Evolutionary conservation across 1,140 invertebrate genomes (phyloP).

Genomic region (Papilio helenus): DNA sequence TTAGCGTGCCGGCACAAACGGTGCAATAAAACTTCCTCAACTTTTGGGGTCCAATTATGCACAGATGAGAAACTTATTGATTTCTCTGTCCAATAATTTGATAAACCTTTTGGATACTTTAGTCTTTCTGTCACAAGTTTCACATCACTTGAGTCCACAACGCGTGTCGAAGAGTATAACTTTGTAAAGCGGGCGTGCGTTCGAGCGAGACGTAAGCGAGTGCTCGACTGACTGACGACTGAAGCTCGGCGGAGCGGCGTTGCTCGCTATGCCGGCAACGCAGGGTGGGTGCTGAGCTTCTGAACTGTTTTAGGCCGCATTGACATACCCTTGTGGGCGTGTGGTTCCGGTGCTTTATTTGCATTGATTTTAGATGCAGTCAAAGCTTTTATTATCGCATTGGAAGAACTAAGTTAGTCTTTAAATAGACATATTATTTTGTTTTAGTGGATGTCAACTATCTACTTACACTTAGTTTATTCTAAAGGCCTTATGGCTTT

Average conservation of each 20-base stretch:
- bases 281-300: slow-evolving; percentile 38
- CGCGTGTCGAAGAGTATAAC: slow-evolving; percentile 71
- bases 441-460: too few species aligned
- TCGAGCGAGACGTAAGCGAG: slow-evolving; percentile 55
- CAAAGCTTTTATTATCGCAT: slow-evolving; percentile 3
- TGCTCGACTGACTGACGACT: slow-evolving; percentile 63
- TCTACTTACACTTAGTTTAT: neutral
- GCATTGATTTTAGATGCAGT: slow-evolving; percentile 27
- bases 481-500: neutral
- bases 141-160: slow-evolving; percentile 58
- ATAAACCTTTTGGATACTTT: slow-evolving; percentile 37
- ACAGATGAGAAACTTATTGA: slow-evolving; percentile 37
- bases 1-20: slow-evolving; percentile 63
- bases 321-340: slow-evolving; percentile 12
- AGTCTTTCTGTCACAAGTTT: slow-evolving; percentile 36
- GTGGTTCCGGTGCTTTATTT: slow-evolving; percentile 31
- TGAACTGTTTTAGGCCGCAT: slow-evolving; percentile 30
- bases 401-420: neutral
- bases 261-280: slow-evolving; percentile 9
- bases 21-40: slow-evolving; percentile 51
- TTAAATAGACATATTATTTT: neutral
- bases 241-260: slow-evolving; percentile 37
- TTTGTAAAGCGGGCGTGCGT: slow-evolving; percentile 50
- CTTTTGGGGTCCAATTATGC: neutral
- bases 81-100: neutral